A percentile compares a stretch with the other conserved stretches of the same genome.
Evolutionary conservation across 2,888 invertebrate genomes (phyloP).

Genomic region (Aspidapion aeneum): DNA sequence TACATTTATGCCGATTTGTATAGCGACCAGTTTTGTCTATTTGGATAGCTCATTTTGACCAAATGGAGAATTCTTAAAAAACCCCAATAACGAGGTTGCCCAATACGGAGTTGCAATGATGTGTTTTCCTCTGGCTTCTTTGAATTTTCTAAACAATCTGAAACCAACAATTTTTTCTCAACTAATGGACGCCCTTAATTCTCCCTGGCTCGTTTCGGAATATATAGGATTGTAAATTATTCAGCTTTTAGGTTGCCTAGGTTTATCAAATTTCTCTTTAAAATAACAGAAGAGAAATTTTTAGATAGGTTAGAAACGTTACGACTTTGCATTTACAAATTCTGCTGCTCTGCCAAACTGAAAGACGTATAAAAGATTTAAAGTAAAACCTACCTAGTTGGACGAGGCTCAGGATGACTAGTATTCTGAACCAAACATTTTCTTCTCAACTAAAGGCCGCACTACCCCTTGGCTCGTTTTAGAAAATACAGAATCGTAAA

Average conservation of each 20-base stretch:
- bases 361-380: neutral
- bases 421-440: neutral
- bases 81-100: too few species aligned
- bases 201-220: too few species aligned
- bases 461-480: neutral
- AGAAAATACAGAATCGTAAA: neutral
- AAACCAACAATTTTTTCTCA: too few species aligned
- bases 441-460: neutral
- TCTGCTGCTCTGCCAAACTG: neutral
- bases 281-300: neutral
- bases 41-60: neutral
- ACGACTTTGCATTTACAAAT: neutral
- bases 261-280: too few species aligned
- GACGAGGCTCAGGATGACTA: neutral
- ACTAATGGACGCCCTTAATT: too few species aligned
- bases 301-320: neutral
- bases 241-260: too few species aligned
- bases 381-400: neutral
- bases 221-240: too few species aligned
- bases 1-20: neutral
- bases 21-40: neutral
- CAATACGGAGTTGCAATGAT: too few species aligned
- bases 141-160: neutral
- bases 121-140: neutral
- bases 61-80: too few species aligned